Conservation (phyloP, 2,888 invertebrate species). For the Corythucha ciliata region DNA sequence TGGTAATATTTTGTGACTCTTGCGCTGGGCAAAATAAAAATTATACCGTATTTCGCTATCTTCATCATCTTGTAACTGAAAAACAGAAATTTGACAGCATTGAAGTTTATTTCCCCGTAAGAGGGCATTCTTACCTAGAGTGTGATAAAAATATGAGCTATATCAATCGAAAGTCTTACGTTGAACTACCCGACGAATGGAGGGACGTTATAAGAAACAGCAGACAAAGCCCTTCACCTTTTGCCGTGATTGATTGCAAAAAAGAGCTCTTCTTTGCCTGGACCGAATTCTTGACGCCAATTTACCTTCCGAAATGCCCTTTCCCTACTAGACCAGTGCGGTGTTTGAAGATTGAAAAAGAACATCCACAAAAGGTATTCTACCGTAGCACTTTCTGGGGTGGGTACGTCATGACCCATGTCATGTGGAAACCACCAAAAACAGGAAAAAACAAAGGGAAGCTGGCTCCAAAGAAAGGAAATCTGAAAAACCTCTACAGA, state of each 20-base stretch:
- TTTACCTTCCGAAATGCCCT: too few relatives aligned
- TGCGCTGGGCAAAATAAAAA: constrained; percentile 24
- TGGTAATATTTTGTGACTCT: constrained; percentile 20
- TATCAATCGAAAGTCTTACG: constrained; percentile 13
- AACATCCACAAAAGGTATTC: too few relatives aligned
- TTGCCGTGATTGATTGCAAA: constrained; percentile 30
- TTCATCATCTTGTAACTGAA: constrained; percentile 15
- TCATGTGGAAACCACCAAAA: too few relatives aligned
- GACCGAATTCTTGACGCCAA: too few relatives aligned
- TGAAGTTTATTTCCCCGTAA: constrained; percentile 17
- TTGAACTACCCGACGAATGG: constrained; percentile 23
- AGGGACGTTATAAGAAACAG: constrained; percentile 31
- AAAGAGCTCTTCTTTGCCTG: too few relatives aligned
- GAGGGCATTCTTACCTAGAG: constrained; percentile 21
- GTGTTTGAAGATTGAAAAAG: too few relatives aligned
- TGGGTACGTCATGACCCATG: too few relatives aligned
- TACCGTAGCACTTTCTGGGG: too few relatives aligned
- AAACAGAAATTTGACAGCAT: constrained; percentile 13
- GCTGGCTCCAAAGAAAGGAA: too few relatives aligned
- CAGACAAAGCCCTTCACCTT: constrained; percentile 33
- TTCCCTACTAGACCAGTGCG: too few relatives aligned
- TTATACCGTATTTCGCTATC: constrained; percentile 18
- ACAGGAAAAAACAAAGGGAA: too few relatives aligned
- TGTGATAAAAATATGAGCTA: constrained; percentile 21
- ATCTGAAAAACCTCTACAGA: too few relatives aligned